Evolutionary conservation across 2,888 invertebrate genomes (phyloP).

Genomic region (Loripinus fragilis): DNA sequence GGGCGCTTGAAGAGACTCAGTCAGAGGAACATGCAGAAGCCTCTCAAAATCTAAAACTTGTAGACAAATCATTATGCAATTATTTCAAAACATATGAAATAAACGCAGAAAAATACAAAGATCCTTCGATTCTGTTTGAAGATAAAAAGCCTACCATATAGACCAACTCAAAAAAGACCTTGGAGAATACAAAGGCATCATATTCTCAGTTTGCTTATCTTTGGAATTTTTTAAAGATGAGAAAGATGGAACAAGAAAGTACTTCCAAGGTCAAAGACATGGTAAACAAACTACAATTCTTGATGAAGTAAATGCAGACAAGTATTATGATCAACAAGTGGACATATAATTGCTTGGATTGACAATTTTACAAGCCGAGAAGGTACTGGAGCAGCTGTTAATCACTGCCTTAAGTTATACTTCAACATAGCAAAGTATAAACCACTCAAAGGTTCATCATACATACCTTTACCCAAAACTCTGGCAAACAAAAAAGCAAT

Average conservation of each 20-base stretch:
- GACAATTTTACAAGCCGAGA: conserved; percentile 32
- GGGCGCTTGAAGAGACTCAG: not conserved
- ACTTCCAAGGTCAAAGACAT: conserved; percentile 6
- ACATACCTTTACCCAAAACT: conserved; percentile 32
- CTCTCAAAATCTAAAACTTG: conserved; percentile 19
- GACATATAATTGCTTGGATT: conserved; percentile 21
- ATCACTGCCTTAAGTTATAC: conserved; percentile 36
- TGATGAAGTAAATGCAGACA: conserved; percentile 9
- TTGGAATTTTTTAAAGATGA: conserved; percentile 33
- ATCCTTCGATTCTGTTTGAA: conserved; percentile 25
- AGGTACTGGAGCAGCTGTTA: conserved; percentile 28
- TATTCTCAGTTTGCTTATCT: conserved; percentile 23
- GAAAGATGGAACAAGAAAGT: conserved; percentile 15
- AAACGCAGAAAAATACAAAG: conserved; percentile 42
- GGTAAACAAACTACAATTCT: conserved; percentile 24
- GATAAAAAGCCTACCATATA: conserved; percentile 36
- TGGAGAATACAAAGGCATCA: conserved; percentile 19
- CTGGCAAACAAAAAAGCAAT: conserved; percentile 40
- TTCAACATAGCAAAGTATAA: conserved; percentile 37
- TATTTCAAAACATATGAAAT: too few relatives aligned
- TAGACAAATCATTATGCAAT: conserved; percentile 33
- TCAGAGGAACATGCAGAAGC: not conserved
- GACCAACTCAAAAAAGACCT: not conserved
- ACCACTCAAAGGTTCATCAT: conserved; percentile 45
- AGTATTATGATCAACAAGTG: conserved; percentile 20